phyloP scores from a whole-genome alignment of 1,140 invertebrate species.

The Hesperophylax magnus region DNA sequence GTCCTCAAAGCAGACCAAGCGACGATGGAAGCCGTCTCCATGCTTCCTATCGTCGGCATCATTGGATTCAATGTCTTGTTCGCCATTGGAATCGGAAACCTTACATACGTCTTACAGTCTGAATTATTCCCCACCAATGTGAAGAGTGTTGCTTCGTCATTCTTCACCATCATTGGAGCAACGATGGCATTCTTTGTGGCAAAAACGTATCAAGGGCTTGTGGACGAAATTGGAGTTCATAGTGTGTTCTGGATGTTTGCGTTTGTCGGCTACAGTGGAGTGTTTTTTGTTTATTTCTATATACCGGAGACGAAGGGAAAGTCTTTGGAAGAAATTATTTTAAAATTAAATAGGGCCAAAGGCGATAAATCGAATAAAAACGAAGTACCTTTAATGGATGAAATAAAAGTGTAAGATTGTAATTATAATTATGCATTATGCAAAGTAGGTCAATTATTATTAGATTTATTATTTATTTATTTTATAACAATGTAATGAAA shows the following conservation, averaged over 20 bases:
- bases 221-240: constrained; percentile 70
- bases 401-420: too few species aligned
- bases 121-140: constrained; percentile 76
- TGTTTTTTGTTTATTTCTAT: constrained; percentile 73
- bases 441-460: too few species aligned
- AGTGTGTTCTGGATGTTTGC: constrained; percentile 73
- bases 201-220: constrained; percentile 72
- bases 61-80: constrained; percentile 74
- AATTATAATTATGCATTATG: too few species aligned
- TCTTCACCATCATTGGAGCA: constrained; percentile 65
- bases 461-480: too few species aligned
- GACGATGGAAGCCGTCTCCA: constrained; percentile 63
- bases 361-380: background rate
- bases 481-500: too few species aligned
- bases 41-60: constrained; percentile 71
- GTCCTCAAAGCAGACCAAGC: constrained; percentile 60
- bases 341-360: constrained; percentile 59
- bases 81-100: constrained; percentile 72
- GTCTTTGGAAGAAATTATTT: constrained; percentile 78
- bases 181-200: constrained; percentile 70
- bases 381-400: too few species aligned
- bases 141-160: constrained; percentile 70
- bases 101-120: constrained; percentile 75
- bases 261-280: constrained; percentile 69
- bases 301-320: constrained; percentile 84